phyloP scores from a whole-genome alignment of 2,888 invertebrate species.

The Anticlea derivata region DNA sequence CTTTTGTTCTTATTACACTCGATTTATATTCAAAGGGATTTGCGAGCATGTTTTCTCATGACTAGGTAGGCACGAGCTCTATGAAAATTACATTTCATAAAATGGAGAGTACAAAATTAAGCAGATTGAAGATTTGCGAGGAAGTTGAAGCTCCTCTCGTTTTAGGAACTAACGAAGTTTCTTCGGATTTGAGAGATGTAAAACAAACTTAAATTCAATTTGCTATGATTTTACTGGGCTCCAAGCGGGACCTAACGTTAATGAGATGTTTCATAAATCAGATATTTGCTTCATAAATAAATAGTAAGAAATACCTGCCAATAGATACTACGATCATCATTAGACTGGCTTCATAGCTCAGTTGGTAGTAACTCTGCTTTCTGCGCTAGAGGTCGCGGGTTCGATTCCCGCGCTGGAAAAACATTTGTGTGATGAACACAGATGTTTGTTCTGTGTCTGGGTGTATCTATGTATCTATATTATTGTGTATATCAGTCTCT shows the following conservation, averaged over 20 bases:
- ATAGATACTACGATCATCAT: no score
- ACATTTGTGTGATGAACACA: no score
- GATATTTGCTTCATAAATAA: no score
- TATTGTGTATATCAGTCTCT: no score
- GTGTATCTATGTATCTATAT: no score
- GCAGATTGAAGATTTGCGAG: conserved; percentile 44
- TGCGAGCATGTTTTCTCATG: conserved; percentile 24
- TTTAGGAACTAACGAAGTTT: conserved; percentile 35
- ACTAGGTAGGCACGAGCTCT: conserved; percentile 31
- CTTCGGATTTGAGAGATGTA: conserved; percentile 30
- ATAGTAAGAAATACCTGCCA: no score
- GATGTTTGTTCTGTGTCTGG: no score
- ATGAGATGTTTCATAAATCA: no score
- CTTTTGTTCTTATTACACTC: conserved; percentile 28
- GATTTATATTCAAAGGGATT: conserved; percentile 30
- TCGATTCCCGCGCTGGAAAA: no score
- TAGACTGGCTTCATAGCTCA: no score
- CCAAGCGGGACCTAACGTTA: not conserved
- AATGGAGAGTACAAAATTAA: conserved; percentile 45
- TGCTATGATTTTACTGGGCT: conserved; percentile 15
- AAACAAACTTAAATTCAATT: conserved; percentile 35
- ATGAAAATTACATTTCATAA: conserved; percentile 47
- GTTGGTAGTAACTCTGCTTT: no score
- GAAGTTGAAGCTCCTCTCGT: conserved; percentile 37
- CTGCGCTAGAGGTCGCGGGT: no score